Evolutionary conservation across 2,888 invertebrate species (phyloP), one percentile per base, ranked within the genome.

Genomic region (Oligia fasciuncula): DNA sequence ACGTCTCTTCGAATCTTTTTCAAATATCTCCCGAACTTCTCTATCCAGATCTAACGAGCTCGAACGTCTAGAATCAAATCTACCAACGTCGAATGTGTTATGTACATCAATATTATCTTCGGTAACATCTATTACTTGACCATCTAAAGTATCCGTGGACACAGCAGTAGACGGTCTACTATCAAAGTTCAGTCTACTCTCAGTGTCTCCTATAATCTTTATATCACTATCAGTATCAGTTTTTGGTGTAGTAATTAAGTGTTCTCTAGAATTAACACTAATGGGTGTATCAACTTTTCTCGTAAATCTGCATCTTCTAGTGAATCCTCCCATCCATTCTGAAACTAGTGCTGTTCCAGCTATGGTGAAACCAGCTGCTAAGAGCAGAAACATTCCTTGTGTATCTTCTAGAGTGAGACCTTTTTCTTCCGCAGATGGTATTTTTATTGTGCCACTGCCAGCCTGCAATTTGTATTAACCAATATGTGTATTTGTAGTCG

Each of bases 301-400:
- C 23, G 79, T 90, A 66, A 93, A 93, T 83, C 95, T 94, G 87
- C 98, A 98, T 88, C 97, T 97, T 89, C 97, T 97, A 0, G 98
- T 96, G 81, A 98, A 98, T 4, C 98, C 98, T 40, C 98, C 98
- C 90, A 98, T 97, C 95, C 97, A 97, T 95, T 98, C 98, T 0
- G 98, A 97, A 23, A 98, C 88, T 17, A 98, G 94, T 6, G 97
- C 97, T 5, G 97, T 94, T 0, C 96, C 97, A 8, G 97, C 98
- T 49, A 98, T 91, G 0, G 98, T 90, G 91, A 98, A 98, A 0
- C 98, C 98, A 66, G 97, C 97, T 9, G 97, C 98, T 86, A 98
- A 95, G 1, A 98, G 95, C 5, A 98, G 93, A 91, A 98, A 98
- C 98, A 98, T 98, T 17, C 98, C 98, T 94, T 98, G 98, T 0